phyloP scores from a whole-genome alignment of 2,888 invertebrate species.

The Drosophila gaucha region DNA sequence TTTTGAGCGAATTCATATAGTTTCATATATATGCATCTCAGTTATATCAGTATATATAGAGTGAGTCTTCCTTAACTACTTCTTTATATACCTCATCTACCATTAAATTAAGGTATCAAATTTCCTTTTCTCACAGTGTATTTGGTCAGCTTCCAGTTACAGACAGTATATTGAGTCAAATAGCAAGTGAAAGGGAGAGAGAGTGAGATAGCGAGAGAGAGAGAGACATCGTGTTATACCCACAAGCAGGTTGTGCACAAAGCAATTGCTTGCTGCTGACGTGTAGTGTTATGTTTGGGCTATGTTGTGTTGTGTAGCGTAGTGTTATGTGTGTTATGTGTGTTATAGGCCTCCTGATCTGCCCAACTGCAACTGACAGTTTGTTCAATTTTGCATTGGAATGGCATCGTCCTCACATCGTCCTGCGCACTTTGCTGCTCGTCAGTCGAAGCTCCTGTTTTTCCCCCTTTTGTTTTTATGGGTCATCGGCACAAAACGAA shows the following conservation, averaged over 20 bases:
- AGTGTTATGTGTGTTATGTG: constrained; percentile 29
- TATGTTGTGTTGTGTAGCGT: constrained; percentile 29
- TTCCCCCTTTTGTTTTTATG: constrained; percentile 57
- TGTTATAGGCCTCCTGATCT: constrained; percentile 28
- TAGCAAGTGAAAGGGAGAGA: neutral
- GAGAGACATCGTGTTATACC: constrained; percentile 1
- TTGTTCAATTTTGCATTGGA: constrained; percentile 71
- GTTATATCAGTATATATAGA: neutral
- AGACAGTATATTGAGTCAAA: neutral
- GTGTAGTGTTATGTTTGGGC: constrained; percentile 45
- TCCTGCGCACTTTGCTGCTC: constrained; percentile 14
- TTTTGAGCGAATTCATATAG: too few species aligned
- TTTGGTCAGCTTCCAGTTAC: constrained; percentile 8
- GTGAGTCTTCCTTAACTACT: too few species aligned
- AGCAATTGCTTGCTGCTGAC: constrained; percentile 52
- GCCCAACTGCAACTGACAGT: constrained; percentile 66
- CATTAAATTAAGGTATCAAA: neutral
- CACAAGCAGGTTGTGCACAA: constrained; percentile 32
- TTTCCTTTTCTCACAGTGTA: constrained; percentile 9
- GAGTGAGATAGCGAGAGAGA: neutral
- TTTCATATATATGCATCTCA: too few species aligned
- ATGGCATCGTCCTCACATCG: constrained; percentile 16
- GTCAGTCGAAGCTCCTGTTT: constrained; percentile 17
- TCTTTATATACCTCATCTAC: too few species aligned
- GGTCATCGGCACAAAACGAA: constrained; percentile 67